Conservation (phyloP, 1,140 invertebrate species). For the Rhynchophorus ferrugineus region DNA sequence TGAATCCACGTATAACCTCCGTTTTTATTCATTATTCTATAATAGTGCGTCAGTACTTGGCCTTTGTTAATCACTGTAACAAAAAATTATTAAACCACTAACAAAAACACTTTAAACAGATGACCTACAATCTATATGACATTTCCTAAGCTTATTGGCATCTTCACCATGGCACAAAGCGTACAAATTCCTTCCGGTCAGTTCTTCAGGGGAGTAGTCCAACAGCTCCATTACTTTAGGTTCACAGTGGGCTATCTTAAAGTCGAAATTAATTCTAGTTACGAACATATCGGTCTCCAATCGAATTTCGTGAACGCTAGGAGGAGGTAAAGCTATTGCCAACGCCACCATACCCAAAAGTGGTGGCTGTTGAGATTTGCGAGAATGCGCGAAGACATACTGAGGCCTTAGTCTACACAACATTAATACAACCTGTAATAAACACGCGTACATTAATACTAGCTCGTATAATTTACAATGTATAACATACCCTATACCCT, state of each 20-base stretch:
- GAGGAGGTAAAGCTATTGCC: constrained; percentile 90
- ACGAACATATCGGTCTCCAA: constrained; percentile 96
- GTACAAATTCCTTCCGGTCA: constrained; percentile 90
- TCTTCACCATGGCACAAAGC: constrained; percentile 92
- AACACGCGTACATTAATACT: neutral
- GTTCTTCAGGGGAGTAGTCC: constrained; percentile 87
- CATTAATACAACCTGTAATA: constrained; percentile 80
- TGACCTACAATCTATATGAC: constrained; percentile 86
- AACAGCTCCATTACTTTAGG: constrained; percentile 90
- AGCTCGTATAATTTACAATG: neutral
- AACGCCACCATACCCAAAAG: constrained; percentile 89
- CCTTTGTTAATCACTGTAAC: constrained; percentile 88
- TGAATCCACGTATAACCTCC: constrained; percentile 95
- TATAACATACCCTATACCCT: constrained; percentile 83
- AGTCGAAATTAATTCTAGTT: constrained; percentile 90
- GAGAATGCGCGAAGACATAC: constrained; percentile 81
- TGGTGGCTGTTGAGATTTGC: constrained; percentile 72
- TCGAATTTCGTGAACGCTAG: constrained; percentile 92
- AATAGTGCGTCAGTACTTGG: constrained; percentile 93
- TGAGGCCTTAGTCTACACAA: constrained; percentile 84
- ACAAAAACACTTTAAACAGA: no score
- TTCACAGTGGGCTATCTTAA: constrained; percentile 93
- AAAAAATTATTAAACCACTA: constrained; percentile 8
- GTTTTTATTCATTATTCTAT: constrained; percentile 89
- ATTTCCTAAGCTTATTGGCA: constrained; percentile 84